Base-by-base conservation (phyloP, 2,113 vertebrate species). In the Gymnocephalus cernua region DNA sequence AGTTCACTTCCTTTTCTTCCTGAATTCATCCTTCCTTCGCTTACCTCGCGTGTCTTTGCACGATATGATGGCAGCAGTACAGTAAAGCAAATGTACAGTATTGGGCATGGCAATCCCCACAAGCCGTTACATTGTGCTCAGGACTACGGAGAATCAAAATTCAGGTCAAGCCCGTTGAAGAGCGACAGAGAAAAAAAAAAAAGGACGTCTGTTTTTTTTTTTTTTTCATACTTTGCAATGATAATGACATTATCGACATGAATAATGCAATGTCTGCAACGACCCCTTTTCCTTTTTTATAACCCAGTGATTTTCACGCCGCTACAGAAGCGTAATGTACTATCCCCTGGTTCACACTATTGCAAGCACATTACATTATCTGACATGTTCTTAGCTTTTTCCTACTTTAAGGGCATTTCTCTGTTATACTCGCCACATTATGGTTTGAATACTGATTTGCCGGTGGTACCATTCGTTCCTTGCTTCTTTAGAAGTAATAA, bases 221-320 rank as follows among this genome's bases (percentile, higher is more conserved):
- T 70, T 79, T 86, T 80, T 58, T 29, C 57, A 70, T 80, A 79
- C 88, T 85, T 88, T 84, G 85, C 88, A 80, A 86, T 88, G 89
- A 91, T 90, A 92, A 91, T 93, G 89, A 91, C 86, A 89, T 91
- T 88, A 92, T 90, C 38, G 27, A 70, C 76, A 91, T 93, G 91
- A 93, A 93, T 94, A 92, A 95, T 94, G 83, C 86, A 94, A 29
- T 44, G 67, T 81, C 63, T 81, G 74, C 73, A 48, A 23, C 50
- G 38, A 85, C 65, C 70, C 83, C 53, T 56, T 71, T 79, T 41
- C 45, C 69, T 72, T 77, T 73, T 66, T 64, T 44, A 73, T 61
- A 84, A 51, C 59, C 51, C 63, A 45, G 81, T 73, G 73, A 79
- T 89, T 91, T 87, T 81, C 65, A 68, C 38, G 13, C 74, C 14